A percentile compares a stretch with the other conserved stretches of the same genome.
These are phyloP conservation scores for Triplophysa bombifrons DNA, from an alignment of 2,797 vertebrate genomes.

Conservation along the genomic window DNA sequence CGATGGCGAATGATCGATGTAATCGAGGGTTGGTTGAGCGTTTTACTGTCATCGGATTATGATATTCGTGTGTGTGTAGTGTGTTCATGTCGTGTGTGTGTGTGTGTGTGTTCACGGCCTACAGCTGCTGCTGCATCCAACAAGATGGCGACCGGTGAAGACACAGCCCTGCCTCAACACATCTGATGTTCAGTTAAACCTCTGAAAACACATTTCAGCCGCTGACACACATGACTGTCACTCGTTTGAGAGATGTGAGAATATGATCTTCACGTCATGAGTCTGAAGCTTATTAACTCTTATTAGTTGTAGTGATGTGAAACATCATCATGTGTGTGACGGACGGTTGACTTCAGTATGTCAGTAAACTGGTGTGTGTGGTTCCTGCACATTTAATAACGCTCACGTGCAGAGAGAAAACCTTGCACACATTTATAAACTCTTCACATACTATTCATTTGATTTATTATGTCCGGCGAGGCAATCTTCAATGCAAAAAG, in stretches of 20 bases:
- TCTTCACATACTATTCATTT: no score
- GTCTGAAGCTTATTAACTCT: no score
- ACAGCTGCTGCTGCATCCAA: slow-evolving; percentile 83
- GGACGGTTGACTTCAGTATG: no score
- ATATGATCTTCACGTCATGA: no score
- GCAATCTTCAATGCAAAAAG: no score
- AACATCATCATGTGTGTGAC: no score
- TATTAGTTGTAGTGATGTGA: no score
- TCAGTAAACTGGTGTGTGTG: neutral
- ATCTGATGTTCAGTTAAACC: neutral
- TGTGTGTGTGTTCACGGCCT: slow-evolving; percentile 89
- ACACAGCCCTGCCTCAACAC: slow-evolving; percentile 33
- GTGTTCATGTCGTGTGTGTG: slow-evolving; percentile 60
- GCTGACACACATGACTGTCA: neutral
- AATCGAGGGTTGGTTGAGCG: neutral
- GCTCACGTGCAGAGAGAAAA: neutral
- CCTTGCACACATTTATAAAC: neutral
- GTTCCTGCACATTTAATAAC: neutral
- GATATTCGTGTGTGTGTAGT: neutral
- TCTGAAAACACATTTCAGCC: neutral
- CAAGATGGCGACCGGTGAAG: slow-evolving; percentile 92
- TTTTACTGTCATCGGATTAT: slow-evolving; percentile 1
- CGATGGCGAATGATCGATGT: neutral
- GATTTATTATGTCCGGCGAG: no score
- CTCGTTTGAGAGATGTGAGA: no score